These are phyloP conservation scores for Nothocercus nigrocapillus DNA, from an alignment of 2,113 vertebrate species.

Conservation along the genomic window DNA sequence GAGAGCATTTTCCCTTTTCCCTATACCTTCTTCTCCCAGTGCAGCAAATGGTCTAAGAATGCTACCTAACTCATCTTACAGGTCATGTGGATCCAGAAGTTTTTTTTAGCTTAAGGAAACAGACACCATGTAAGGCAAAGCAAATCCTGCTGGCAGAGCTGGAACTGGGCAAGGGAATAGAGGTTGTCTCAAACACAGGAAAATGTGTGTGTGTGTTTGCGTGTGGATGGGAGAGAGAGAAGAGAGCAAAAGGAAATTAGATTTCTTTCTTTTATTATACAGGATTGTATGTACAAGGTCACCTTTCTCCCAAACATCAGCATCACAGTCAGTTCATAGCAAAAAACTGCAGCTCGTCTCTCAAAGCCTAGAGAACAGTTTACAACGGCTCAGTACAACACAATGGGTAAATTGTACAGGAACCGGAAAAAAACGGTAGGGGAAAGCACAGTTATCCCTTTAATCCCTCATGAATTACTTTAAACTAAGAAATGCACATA, in stretches of 20 bases:
- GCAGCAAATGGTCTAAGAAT: background rate
- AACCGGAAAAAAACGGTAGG: background rate
- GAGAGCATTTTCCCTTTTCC: background rate
- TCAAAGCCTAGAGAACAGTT: conserved; percentile 49
- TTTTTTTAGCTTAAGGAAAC: background rate
- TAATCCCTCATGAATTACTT: background rate
- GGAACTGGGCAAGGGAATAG: background rate
- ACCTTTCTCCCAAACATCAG: conserved; percentile 55
- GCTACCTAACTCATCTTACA: background rate
- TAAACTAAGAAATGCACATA: conserved; percentile 29
- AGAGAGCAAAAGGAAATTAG: background rate
- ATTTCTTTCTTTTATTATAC: conserved; percentile 74
- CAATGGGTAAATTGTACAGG: background rate
- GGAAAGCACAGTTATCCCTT: background rate
- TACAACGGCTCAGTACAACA: conserved; percentile 32
- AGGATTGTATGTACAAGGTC: conserved; percentile 74
- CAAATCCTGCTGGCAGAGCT: background rate
- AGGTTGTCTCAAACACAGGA: background rate
- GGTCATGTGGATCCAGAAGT: background rate
- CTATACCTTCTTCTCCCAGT: background rate
- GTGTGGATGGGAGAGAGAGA: background rate
- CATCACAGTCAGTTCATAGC: conserved; percentile 51
- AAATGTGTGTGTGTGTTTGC: background rate
- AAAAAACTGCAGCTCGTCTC: conserved; percentile 53
- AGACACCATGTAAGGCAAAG: background rate